Evolutionary conservation across 2,888 invertebrate genomes (phyloP).

Genomic region (Scaptomyza reducta): DNA sequence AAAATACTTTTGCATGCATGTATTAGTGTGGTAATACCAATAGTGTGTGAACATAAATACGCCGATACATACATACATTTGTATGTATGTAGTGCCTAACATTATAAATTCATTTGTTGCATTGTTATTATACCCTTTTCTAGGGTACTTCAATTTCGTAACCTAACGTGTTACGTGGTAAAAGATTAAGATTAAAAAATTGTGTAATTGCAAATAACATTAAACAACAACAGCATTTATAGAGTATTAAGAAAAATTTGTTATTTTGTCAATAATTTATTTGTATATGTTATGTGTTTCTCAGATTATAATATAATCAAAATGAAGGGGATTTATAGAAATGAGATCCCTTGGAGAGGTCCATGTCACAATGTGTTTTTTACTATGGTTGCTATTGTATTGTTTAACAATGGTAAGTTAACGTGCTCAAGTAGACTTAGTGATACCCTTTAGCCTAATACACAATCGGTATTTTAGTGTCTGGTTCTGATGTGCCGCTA

Average conservation of each 20-base stretch:
- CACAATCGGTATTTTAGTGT: conserved; percentile 40
- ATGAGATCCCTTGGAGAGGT: neutral
- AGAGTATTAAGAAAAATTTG: neutral
- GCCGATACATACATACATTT: neutral
- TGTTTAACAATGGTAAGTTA: conserved; percentile 28
- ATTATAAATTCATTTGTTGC: conserved; percentile 12
- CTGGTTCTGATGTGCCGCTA: conserved; percentile 76
- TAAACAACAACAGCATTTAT: neutral
- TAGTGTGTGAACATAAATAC: conserved; percentile 4
- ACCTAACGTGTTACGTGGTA: conserved; percentile 1
- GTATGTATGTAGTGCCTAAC: conserved; percentile 4
- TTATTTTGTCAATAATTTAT: neutral
- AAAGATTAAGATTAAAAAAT: neutral
- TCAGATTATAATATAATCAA: conserved; percentile 8
- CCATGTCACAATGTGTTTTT: conserved; percentile 27
- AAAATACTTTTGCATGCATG: neutral
- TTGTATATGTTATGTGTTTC: neutral
- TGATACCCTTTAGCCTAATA: neutral
- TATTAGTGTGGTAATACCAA: conserved; percentile 1
- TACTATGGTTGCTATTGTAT: conserved; percentile 22
- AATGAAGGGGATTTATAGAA: conserved; percentile 4
- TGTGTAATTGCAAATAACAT: neutral
- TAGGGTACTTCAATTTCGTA: neutral
- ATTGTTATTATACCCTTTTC: conserved; percentile 6
- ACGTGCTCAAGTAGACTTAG: neutral